Base-by-base conservation (phyloP, 2,797 vertebrate genomes). In the Spea hammondii region DNA sequence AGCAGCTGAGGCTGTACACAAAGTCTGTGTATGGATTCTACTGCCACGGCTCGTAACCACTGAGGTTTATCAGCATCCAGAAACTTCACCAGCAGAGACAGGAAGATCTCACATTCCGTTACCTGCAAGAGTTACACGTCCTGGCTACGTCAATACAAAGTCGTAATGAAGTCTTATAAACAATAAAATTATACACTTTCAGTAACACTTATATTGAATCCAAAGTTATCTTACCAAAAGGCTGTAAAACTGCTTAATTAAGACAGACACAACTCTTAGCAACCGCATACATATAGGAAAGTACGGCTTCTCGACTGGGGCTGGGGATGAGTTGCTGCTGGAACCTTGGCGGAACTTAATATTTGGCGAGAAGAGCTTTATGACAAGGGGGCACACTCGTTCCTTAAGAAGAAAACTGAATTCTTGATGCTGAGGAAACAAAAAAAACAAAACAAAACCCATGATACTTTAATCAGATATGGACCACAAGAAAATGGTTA, bases 231-330 rank as follows among this genome's bases (percentile, higher is more conserved):
- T 95, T 91, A 98, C 98, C 96, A 99, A 89, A 82, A 99, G 94
- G 84, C 94, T 95, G 89, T 99, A 99, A 89, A 98, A 99, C 84
- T 99, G 97, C 84, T 99, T 99, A 88, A 99, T 99, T 84, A 99
- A 93, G 82, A 99, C 96, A 5, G 97, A 98, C 85, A 99, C 98
- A 72, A 99, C 98, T 51, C 98, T 93, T 82, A 99, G 92, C 79
- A 99, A 91, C 80, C 97, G 93, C 98, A 99, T 99, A 87, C 98
- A 99, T 88, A 99, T 99, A 83, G 98, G 98, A 83, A 99, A 99
- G 83, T 99, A 99, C 0, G 98, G 98, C 88, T 99, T 99, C 89
- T 99, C 98, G 75, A 98, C 94, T n/a, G 97, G 96, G 44, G 94
- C 97, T 8, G 98, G 97, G 4, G 96, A 97, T 69, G 96, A 92